phyloP scores from a whole-genome alignment of 1,140 invertebrate genomes.

The Liolophura sinensis region DNA sequence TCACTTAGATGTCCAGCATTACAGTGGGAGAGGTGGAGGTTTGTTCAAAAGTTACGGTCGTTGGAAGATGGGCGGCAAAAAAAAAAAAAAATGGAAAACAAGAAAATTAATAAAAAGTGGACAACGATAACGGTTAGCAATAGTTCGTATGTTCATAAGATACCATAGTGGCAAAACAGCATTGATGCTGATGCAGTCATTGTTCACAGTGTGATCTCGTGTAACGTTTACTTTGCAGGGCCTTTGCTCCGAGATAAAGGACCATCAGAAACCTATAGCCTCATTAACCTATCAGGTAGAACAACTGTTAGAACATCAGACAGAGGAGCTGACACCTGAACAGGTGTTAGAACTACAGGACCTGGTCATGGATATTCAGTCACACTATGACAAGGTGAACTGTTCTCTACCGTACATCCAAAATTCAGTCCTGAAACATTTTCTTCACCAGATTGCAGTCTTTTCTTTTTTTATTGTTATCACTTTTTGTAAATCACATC shows the following conservation, averaged over 20 bases:
- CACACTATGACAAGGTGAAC: constrained; percentile 78
- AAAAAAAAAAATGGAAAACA: too few species aligned
- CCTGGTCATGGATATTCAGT: constrained; percentile 80
- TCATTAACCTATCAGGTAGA: constrained; percentile 89
- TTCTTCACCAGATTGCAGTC: background rate
- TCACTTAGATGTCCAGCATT: too few species aligned
- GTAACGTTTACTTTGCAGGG: constrained; percentile 63
- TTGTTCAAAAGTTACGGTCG: too few species aligned
- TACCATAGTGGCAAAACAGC: too few species aligned
- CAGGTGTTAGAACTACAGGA: constrained; percentile 86
- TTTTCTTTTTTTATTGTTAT: constrained; percentile 1
- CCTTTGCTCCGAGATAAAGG: constrained; percentile 88
- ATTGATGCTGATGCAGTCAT: too few species aligned
- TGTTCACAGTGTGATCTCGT: too few species aligned
- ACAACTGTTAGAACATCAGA: constrained; percentile 85
- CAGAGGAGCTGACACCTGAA: constrained; percentile 85
- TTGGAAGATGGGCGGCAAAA: too few species aligned
- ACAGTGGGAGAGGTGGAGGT: too few species aligned
- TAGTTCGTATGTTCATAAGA: too few species aligned
- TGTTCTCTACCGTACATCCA: constrained; percentile 54
- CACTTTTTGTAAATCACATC: background rate
- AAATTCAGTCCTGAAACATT: background rate
- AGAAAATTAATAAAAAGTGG: too few species aligned
- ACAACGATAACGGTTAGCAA: too few species aligned
- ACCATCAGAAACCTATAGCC: constrained; percentile 81